Percentiles rank a stretch among this genome's conserved stretches.
These are phyloP conservation scores for Pemphigus obesinymphae DNA, from an alignment of 1,140 invertebrate genomes.

Conservation along the genomic window DNA sequence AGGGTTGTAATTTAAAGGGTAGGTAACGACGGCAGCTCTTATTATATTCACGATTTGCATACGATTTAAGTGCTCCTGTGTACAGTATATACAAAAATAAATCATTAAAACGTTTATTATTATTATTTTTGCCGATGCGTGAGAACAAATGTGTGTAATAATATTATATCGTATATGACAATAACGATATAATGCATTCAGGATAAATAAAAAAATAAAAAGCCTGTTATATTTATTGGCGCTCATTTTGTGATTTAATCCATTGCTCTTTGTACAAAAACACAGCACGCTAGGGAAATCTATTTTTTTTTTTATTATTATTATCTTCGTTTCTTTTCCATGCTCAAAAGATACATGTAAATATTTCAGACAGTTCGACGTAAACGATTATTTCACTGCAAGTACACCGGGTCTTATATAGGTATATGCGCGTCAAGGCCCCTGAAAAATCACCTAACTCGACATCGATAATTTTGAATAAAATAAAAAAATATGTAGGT, in stretches of 20 bases:
- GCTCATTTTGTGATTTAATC: slow-evolving; percentile 30
- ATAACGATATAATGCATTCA: slow-evolving; percentile 3
- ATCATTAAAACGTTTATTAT: slow-evolving; percentile 18
- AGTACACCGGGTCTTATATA: too few species aligned
- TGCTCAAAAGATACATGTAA: neutral
- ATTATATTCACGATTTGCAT: slow-evolving; percentile 30
- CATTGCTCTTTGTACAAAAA: slow-evolving; percentile 21
- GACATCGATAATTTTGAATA: neutral
- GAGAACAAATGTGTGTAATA: neutral
- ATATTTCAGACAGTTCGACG: slow-evolving; percentile 30
- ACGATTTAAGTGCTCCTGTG: slow-evolving; percentile 8
- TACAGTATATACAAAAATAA: slow-evolving; percentile 5
- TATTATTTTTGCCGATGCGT: neutral
- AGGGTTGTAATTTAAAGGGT: slow-evolving; percentile 34
- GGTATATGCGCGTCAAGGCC: too few species aligned
- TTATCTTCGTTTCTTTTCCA: neutral
- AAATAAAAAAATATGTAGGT: neutral
- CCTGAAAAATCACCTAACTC: neutral
- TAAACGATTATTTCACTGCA: slow-evolving; percentile 31
- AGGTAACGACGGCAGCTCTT: neutral
- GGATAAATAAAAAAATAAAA: neutral
- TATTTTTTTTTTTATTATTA: slow-evolving; percentile 34
- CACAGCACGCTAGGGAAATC: slow-evolving; percentile 35
- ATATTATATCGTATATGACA: neutral
- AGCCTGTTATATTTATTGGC: slow-evolving; percentile 2